A percentile compares a stretch with the other conserved stretches of the same genome.
Evolutionary conservation across 2,888 invertebrate species (phyloP).

Genomic region (Eristalis tenax): DNA sequence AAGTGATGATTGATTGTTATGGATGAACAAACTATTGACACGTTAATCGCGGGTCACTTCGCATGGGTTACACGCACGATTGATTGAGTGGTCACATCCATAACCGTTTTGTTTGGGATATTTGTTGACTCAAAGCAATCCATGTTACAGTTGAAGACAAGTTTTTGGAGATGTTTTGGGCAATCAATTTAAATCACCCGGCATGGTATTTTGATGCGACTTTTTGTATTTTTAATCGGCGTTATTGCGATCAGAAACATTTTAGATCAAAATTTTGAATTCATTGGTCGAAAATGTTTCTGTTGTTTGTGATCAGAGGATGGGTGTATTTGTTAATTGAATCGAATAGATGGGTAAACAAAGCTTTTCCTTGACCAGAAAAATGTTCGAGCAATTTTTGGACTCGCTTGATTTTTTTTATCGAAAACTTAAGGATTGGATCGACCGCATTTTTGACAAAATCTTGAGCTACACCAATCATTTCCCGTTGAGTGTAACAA

Average conservation of each 20-base stretch:
- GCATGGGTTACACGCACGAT: neutral
- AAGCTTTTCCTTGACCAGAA: neutral
- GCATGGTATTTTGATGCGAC: neutral
- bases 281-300: neutral
- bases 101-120: neutral
- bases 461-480: too few relatives aligned
- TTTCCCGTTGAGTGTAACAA: too few relatives aligned
- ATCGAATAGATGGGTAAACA: too few relatives aligned
- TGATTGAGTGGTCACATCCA: slow-evolving; percentile 35
- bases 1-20: slow-evolving; percentile 38
- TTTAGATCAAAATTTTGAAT: neutral
- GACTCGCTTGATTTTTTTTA: neutral
- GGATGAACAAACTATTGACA: slow-evolving; percentile 5
- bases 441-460: too few relatives aligned
- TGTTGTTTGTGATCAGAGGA: too few relatives aligned
- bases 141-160: neutral
- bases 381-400: neutral
- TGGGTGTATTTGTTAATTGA: too few relatives aligned
- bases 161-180: neutral
- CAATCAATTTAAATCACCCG: neutral
- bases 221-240: neutral
- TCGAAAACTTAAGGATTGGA: neutral
- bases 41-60: slow-evolving; percentile 24
- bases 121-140: neutral
- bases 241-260: neutral